Evolutionary conservation across 1,140 invertebrate species (phyloP).

Genomic region (Homalodisca vitripennis): DNA sequence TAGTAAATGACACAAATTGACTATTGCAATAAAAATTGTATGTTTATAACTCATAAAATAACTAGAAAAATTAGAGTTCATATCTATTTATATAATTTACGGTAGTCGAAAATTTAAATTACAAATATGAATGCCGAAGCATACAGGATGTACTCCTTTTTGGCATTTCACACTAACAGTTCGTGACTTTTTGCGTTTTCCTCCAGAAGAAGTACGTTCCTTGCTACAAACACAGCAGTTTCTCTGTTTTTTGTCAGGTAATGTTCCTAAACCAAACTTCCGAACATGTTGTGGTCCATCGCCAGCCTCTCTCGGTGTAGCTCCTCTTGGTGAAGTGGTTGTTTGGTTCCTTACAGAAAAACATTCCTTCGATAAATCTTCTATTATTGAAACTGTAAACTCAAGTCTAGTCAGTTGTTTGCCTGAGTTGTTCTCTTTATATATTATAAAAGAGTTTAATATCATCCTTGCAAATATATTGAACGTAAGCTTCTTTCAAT

Average conservation of each 20-base stretch:
- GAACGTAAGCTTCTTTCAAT: constrained; percentile 38
- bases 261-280: not conserved
- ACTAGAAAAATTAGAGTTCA: no score
- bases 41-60: no score
- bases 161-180: not conserved
- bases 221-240: constrained; percentile 5
- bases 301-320: not conserved
- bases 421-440: constrained; percentile 14
- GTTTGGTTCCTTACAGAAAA: not conserved
- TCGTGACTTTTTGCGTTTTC: not conserved
- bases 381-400: constrained; percentile 3
- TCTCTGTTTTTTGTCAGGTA: constrained; percentile 14
- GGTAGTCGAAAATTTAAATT: no score
- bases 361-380: not conserved
- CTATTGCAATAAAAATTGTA: no score
- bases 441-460: constrained; percentile 19
- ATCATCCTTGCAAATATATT: constrained; percentile 33
- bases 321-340: not conserved
- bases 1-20: no score
- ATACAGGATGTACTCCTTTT: not conserved
- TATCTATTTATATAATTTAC: no score
- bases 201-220: not conserved
- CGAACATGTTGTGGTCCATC: not conserved
- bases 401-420: constrained; percentile 5
- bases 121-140: not conserved